A percentile compares a stretch with the other conserved stretches of the same genome.
These are phyloP conservation scores for Sinosuthora webbiana DNA, from an alignment of 2,113 vertebrate species.

Conservation along the genomic window DNA sequence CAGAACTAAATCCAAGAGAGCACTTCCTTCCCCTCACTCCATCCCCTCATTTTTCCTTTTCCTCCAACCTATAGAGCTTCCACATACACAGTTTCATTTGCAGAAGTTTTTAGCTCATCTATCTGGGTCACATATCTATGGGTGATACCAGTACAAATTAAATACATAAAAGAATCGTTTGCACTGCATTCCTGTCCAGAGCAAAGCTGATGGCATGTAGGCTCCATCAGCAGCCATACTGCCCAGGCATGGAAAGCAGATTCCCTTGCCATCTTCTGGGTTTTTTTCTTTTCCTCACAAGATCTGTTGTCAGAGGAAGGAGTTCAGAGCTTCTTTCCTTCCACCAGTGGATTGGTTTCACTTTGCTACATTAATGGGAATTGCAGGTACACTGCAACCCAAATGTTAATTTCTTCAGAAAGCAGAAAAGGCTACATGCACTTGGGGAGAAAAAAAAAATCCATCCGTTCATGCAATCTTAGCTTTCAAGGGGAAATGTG, in stretches of 20 bases:
- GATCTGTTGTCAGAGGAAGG: not conserved
- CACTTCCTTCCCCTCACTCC: not conserved
- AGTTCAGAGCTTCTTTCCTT: not conserved
- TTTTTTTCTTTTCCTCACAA: not conserved
- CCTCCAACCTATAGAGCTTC: not conserved
- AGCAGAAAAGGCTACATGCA: not conserved
- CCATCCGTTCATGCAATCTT: slow-evolving; percentile 7
- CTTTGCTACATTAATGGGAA: slow-evolving; percentile 13
- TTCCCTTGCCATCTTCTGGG: not conserved
- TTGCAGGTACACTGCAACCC: not conserved
- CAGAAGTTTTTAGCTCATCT: not conserved
- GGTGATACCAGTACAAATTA: not conserved
- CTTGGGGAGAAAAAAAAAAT: not conserved
- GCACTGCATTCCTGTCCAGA: not conserved
- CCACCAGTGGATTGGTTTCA: not conserved
- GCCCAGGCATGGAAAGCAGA: not conserved
- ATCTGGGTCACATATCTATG: not conserved
- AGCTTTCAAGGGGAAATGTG: slow-evolving; percentile 30
- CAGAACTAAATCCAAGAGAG: not conserved
- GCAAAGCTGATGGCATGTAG: not conserved
- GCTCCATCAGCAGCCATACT: not conserved
- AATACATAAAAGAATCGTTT: not conserved
- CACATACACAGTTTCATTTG: not conserved
- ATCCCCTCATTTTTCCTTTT: not conserved
- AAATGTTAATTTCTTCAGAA: slow-evolving; percentile 12